phyloP scores from a whole-genome alignment of 2,888 invertebrate species.

The Leptarthrus brevirostris region DNA sequence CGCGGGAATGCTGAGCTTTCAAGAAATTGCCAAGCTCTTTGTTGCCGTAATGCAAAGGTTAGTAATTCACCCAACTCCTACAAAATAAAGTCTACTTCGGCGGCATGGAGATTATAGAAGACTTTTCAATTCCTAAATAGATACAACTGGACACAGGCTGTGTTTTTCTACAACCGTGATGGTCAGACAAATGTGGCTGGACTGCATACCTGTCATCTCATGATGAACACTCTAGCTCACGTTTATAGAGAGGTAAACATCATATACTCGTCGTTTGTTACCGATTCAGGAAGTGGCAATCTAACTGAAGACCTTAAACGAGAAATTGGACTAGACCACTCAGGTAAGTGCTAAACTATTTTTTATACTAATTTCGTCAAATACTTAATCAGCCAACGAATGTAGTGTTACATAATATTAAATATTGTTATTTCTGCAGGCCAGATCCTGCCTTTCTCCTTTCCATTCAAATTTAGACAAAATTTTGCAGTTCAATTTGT shows the following conservation, averaged over 20 bases:
- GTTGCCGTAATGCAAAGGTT: constrained; percentile 78
- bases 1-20: constrained; percentile 78
- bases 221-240: constrained; percentile 79
- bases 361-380: too few relatives aligned
- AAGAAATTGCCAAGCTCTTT: constrained; percentile 78
- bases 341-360: constrained; percentile 72
- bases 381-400: too few relatives aligned
- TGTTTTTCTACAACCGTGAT: constrained; percentile 80
- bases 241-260: constrained; percentile 67
- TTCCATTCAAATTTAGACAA: too few relatives aligned
- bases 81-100: not conserved
- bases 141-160: constrained; percentile 78
- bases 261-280: constrained; percentile 63
- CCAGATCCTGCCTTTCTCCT: too few relatives aligned
- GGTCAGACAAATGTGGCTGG: constrained; percentile 77
- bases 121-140: constrained; percentile 66
- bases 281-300: constrained; percentile 68
- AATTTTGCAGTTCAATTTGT: too few relatives aligned
- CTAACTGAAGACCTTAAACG: constrained; percentile 73
- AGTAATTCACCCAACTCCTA: constrained; percentile 57
- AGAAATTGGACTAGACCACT: constrained; percentile 76
- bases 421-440: too few relatives aligned
- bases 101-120: not conserved
- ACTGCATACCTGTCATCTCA: constrained; percentile 78
- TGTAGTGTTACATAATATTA: too few relatives aligned